These are phyloP conservation scores for Scopus umbretta DNA, from an alignment of 2,113 vertebrate species.

Conservation along the genomic window DNA sequence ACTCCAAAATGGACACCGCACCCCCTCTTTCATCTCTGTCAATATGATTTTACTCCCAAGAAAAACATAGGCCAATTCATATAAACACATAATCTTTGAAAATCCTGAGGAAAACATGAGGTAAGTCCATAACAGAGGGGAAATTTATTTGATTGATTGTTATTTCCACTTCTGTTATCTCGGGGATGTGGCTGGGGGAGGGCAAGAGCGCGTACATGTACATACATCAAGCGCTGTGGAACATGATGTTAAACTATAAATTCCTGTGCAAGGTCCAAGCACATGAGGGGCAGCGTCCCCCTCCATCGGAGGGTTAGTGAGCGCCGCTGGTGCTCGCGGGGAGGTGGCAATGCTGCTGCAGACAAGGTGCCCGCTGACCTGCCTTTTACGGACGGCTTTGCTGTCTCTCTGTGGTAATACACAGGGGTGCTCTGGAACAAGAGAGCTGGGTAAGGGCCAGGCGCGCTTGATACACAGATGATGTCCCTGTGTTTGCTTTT, in stretches of 20 bases:
- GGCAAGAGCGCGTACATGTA: not conserved
- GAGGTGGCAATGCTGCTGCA: not conserved
- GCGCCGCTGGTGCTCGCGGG: not conserved
- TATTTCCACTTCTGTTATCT: not conserved
- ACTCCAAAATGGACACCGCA: not conserved
- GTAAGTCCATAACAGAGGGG: not conserved
- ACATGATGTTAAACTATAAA: not conserved
- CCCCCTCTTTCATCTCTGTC: not conserved
- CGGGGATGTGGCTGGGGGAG: not conserved
- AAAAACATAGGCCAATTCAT: not conserved
- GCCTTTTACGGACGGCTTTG: not conserved
- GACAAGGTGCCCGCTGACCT: accelerated
- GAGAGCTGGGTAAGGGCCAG: not conserved
- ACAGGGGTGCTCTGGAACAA: not conserved
- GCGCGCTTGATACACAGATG: too few species aligned
- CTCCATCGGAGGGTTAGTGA: accelerated
- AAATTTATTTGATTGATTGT: not conserved
- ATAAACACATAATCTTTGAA: not conserved
- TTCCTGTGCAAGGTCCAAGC: not conserved
- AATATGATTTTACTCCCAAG: not conserved
- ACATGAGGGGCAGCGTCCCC: accelerated
- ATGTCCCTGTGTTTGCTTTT: not conserved
- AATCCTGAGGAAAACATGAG: not conserved
- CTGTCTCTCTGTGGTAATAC: too few species aligned
- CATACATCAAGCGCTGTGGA: not conserved